Evolutionary conservation across 2,888 invertebrate species (phyloP).

Genomic region (Spisula subtruncata): DNA sequence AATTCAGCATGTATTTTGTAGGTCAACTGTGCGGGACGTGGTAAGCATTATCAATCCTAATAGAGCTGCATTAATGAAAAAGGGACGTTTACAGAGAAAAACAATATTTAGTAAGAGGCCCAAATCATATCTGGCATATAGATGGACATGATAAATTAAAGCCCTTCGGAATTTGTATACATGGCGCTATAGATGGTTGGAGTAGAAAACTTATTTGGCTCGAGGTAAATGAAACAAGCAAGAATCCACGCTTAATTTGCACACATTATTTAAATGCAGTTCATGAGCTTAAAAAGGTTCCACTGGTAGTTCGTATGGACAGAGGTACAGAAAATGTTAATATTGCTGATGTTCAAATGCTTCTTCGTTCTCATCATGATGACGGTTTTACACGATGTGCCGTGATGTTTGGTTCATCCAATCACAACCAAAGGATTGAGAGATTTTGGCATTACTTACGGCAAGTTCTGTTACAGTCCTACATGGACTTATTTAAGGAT

Average conservation of each 20-base stretch:
- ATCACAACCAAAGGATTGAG: conserved; percentile 17
- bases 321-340: conserved; percentile 29
- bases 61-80: no score
- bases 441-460: conserved; percentile 27
- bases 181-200: no score
- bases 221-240: conserved; percentile 29
- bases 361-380: conserved; percentile 39
- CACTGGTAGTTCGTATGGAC: conserved; percentile 9
- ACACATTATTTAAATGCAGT: conserved; percentile 5
- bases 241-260: conserved; percentile 21
- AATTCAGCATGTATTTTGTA: no score
- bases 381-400: background rate
- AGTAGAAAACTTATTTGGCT: conserved; percentile 41
- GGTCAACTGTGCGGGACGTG: no score
- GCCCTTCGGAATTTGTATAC: conserved; percentile 28
- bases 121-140: no score
- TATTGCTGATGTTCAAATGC: conserved; percentile 30
- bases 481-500: conserved; percentile 14
- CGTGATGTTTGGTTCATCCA: conserved; percentile 24
- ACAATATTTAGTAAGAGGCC: conserved; percentile 16
- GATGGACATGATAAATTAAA: conserved; percentile 16
- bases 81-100: background rate
- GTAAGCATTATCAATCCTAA: no score
- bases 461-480: conserved; percentile 17
- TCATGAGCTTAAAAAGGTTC: background rate